phyloP scores from a whole-genome alignment of 2,113 vertebrate genomes.

The Podilymbus podiceps region DNA sequence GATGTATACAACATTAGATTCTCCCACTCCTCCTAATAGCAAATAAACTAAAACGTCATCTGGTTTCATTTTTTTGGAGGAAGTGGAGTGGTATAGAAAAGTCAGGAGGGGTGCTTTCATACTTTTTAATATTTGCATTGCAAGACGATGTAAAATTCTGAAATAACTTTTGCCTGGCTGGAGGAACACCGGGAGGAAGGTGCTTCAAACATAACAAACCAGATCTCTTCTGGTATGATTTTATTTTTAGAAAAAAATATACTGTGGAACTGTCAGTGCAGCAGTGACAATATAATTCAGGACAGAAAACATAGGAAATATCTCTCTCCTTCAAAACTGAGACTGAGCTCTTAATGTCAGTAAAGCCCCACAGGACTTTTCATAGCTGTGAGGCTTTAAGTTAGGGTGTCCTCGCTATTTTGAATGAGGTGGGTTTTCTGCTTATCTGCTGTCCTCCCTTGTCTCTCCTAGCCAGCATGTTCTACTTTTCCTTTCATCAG shows the following conservation, averaged over 20 bases:
- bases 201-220: not conserved
- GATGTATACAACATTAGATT: not conserved
- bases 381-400: not conserved
- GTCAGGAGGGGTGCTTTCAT: not conserved
- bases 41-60: not conserved
- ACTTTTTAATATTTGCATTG: not conserved
- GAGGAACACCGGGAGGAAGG: not conserved
- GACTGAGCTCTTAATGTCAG: not conserved
- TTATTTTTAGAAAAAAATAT: not conserved
- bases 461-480: not conserved
- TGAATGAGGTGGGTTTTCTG: not conserved
- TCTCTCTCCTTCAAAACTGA: not conserved
- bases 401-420: not conserved
- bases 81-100: not conserved
- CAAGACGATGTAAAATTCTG: not conserved
- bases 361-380: not conserved
- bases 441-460: not conserved
- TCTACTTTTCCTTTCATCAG: not conserved
- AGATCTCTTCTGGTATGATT: not conserved
- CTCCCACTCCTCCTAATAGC: not conserved
- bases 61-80: constrained; percentile 33
- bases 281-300: not conserved
- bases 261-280: not conserved
- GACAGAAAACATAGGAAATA: not conserved
- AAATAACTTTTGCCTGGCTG: constrained; percentile 3